phyloP scores from a whole-genome alignment of 2,888 invertebrate genomes.

The Hesperia comma region DNA sequence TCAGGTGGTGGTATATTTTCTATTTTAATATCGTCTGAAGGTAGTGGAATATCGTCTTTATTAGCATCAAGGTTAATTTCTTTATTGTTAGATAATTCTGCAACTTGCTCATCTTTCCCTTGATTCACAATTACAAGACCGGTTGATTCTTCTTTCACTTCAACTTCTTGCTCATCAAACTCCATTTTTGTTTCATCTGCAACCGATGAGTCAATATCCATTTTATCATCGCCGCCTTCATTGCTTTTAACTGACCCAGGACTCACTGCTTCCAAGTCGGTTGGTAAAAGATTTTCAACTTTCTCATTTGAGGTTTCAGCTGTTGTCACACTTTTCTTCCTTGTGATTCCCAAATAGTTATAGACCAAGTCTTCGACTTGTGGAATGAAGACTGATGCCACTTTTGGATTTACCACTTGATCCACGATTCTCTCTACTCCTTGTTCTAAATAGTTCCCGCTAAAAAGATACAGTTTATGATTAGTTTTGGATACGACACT shows the following conservation, averaged over 20 bases:
- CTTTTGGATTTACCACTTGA: constrained; percentile 97
- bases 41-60: constrained; percentile 61
- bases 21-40: constrained; percentile 66
- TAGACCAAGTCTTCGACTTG: constrained; percentile 96
- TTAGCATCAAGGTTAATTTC: constrained; percentile 58
- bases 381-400: constrained; percentile 93
- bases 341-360: constrained; percentile 91
- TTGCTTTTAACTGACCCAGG: constrained; percentile 89
- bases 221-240: constrained; percentile 65
- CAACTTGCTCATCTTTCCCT: constrained; percentile 67
- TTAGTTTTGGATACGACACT: too few species aligned
- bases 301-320: constrained; percentile 67
- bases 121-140: constrained; percentile 51
- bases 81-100: constrained; percentile 83
- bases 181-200: constrained; percentile 55
- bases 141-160: constrained; percentile 51
- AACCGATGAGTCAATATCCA: constrained; percentile 53
- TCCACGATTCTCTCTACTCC: constrained; percentile 98
- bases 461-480: constrained; percentile 61
- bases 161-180: constrained; percentile 58
- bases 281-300: constrained; percentile 85
- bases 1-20: constrained; percentile 63
- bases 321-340: constrained; percentile 78
- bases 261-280: constrained; percentile 91
- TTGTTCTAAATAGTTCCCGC: constrained; percentile 93